Percentiles rank a stretch among this genome's conserved stretches.
Evolutionary conservation across 2,888 invertebrate genomes (phyloP).

Genomic region (Sinhomidia bicolor): DNA sequence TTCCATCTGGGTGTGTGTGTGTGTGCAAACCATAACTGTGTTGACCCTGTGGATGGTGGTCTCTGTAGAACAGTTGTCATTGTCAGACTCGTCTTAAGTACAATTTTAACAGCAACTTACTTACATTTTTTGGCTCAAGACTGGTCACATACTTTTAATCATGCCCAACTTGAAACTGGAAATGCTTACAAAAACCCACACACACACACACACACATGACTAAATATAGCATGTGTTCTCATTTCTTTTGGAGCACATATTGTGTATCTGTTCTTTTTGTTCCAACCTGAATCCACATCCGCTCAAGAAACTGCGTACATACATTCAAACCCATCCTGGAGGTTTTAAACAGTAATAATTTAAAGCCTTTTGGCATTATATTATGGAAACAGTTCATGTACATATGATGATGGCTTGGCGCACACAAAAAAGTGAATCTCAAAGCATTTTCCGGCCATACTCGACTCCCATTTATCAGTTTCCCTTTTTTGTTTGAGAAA

Average conservation of each 20-base stretch:
- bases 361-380: background rate
- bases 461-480: background rate
- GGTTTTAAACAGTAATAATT: background rate
- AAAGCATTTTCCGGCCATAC: too few relatives aligned
- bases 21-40: background rate
- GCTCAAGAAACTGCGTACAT: background rate
- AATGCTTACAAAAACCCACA: too few relatives aligned
- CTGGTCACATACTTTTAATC: background rate
- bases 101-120: background rate
- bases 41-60: background rate
- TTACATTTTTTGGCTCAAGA: background rate
- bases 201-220: background rate
- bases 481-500: background rate
- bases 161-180: background rate
- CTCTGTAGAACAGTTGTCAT: background rate
- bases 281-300: background rate
- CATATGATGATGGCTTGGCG: too few relatives aligned
- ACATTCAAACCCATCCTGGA: background rate
- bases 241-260: background rate
- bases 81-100: background rate
- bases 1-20: slow-evolving; percentile 11
- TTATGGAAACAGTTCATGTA: background rate
- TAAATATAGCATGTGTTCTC: too few relatives aligned
- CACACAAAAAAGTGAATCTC: too few relatives aligned
- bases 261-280: background rate